Conservation (phyloP, 2,888 invertebrate genomes). For the Ariolimax columbianus region DNA sequence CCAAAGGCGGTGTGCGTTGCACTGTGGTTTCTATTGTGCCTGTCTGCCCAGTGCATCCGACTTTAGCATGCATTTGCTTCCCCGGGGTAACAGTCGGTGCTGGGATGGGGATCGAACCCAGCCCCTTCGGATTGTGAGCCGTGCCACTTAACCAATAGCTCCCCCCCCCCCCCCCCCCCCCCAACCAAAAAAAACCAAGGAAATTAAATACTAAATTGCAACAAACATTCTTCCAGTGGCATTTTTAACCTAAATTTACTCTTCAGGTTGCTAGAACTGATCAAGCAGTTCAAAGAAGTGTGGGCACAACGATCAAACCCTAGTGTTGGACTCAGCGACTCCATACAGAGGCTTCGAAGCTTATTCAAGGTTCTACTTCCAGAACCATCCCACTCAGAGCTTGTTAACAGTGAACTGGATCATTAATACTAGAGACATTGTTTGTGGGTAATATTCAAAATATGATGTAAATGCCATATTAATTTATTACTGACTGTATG, state of each 20-base stretch:
- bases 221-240: background rate
- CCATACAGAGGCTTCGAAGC: conserved; percentile 59
- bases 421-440: background rate
- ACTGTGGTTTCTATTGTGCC: too few relatives aligned
- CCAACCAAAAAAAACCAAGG: too few relatives aligned
- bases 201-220: background rate
- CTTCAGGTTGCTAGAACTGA: conserved; percentile 81
- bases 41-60: too few relatives aligned
- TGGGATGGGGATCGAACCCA: too few relatives aligned
- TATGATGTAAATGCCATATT: background rate
- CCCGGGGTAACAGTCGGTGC: too few relatives aligned
- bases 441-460: background rate
- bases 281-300: conserved; percentile 81
- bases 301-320: conserved; percentile 82
- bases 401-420: conserved; percentile 32
- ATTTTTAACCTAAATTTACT: background rate
- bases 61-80: too few relatives aligned
- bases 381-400: conserved; percentile 53
- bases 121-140: too few relatives aligned
- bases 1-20: too few relatives aligned
- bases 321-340: conserved; percentile 80
- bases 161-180: too few relatives aligned
- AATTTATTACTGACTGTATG: background rate
- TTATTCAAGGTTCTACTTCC: conserved; percentile 69
- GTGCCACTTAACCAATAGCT: too few relatives aligned